These are phyloP conservation scores for Rhagonycha fulva DNA, from an alignment of 2,888 invertebrate species.

Conservation along the genomic window DNA sequence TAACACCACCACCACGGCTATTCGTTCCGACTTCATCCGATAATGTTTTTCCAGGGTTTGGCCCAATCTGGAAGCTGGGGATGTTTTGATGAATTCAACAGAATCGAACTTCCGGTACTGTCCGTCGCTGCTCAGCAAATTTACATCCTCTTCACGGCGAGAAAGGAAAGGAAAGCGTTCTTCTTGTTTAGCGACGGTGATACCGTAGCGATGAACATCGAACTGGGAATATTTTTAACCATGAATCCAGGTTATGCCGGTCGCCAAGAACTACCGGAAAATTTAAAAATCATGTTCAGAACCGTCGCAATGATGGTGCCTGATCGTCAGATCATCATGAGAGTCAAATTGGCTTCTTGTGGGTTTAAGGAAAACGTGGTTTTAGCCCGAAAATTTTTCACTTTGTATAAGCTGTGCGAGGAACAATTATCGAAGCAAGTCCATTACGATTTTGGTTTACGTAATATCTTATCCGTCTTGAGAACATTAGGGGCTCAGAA, in stretches of 20 bases:
- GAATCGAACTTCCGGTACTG: slow-evolving; percentile 86
- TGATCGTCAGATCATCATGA: slow-evolving; percentile 87
- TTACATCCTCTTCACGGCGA: slow-evolving; percentile 70
- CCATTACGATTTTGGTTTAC: slow-evolving; percentile 83
- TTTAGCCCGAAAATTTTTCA: slow-evolving; percentile 81
- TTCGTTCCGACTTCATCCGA: neutral
- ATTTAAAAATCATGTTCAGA: slow-evolving; percentile 86
- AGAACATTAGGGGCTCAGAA: slow-evolving; percentile 82
- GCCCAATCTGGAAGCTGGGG: slow-evolving; percentile 93
- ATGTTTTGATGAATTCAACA: slow-evolving; percentile 91
- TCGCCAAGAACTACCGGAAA: slow-evolving; percentile 87
- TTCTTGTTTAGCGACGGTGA: slow-evolving; percentile 81
- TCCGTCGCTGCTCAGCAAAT: slow-evolving; percentile 95
- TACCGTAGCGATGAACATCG: slow-evolving; percentile 76
- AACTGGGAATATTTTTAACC: slow-evolving; percentile 85
- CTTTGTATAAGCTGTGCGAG: slow-evolving; percentile 85
- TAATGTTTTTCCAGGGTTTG: slow-evolving; percentile 62
- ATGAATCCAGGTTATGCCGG: slow-evolving; percentile 95
- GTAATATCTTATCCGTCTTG: slow-evolving; percentile 81
- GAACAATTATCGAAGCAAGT: slow-evolving; percentile 89
- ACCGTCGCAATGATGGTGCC: slow-evolving; percentile 95
- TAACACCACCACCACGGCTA: slow-evolving; percentile 5
- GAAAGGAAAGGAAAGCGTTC: slow-evolving; percentile 63
- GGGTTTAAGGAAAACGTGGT: slow-evolving; percentile 86
- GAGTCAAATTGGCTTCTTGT: slow-evolving; percentile 87